phyloP scores from a whole-genome alignment of 2,113 vertebrate species.

The Sterrhoptilus dennistouni region DNA sequence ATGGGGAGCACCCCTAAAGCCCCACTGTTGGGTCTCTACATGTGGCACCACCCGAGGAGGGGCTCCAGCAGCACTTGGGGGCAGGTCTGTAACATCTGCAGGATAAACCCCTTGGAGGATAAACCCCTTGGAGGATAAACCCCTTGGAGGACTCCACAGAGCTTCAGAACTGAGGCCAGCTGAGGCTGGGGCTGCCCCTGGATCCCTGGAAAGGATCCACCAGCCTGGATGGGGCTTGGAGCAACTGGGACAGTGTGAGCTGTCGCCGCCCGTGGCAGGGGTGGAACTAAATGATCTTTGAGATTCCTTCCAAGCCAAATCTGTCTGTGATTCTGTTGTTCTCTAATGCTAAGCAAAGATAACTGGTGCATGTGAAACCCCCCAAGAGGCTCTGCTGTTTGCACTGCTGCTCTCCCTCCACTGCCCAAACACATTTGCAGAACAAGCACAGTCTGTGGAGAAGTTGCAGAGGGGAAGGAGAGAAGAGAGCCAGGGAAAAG shows the following conservation, averaged over 20 bases:
- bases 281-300: not conserved
- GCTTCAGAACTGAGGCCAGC: not conserved
- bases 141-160: not conserved
- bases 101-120: not conserved
- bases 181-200: not conserved
- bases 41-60: not conserved
- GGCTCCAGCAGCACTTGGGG: not conserved
- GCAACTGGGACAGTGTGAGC: not conserved
- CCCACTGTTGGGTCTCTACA: not conserved
- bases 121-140: not conserved
- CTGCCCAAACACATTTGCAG: not conserved
- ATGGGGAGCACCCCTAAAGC: not conserved
- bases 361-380: accelerated
- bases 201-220: not conserved
- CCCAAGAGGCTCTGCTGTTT: not conserved
- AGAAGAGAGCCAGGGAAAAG: not conserved
- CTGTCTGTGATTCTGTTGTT: not conserved
- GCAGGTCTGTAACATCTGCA: not conserved
- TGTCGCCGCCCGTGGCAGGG: not conserved
- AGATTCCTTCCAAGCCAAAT: not conserved
- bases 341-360: not conserved
- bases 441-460: not conserved
- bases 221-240: accelerated
- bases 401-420: not conserved
- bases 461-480: not conserved